Evolutionary conservation across 92 coral and sea anemone species (phyloP), one percentile per base, ranked within the genome.

Genomic region (Ricordea florida): DNA sequence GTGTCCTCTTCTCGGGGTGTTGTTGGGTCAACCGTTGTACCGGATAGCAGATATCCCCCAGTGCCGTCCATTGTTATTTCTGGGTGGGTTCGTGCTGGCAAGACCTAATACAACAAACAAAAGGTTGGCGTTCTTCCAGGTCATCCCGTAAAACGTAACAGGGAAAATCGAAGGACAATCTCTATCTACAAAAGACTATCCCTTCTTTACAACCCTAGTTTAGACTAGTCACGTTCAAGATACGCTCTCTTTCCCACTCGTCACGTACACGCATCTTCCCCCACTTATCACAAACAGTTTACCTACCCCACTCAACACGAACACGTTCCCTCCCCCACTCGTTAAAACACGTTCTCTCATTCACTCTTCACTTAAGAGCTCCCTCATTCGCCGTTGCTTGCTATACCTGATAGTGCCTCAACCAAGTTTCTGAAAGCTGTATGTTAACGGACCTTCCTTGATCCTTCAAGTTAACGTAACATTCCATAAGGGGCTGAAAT

Each of bases 391-490:
- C 29, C n/a, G n/a, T n/a, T n/a, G n/a, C n/a, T n/a, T n/a, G n/a
- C n/a, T n/a, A n/a, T 74, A 89, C 98, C 91, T 94, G 98, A 45
- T 94, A 94, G 21, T 93, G 84, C 7, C 98, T 76, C 93, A 92
- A 91, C 98, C 98, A 94, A 7, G 97, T 94, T 62, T 94, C 97
- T 27, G 98, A 78, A 73, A 94, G 28, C 32, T 81, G 90, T 11
- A 92, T 83, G 44, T 87, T 88, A 0, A 94, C 79, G 5, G 87
- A 90, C 6, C 88, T 87, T 52, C 93, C 92, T 8, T 57, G 60
- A 46, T 82, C 85, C 24, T 81, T 69, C 51, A 94, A 67, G 53
- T 85, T 87, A 16, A 68, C 63, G 44, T 88, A 94, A 63, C 98
- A 94, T 50, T 91, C 97, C 62, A 79, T 81, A 29, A 94, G 57